phyloP scores from a whole-genome alignment of 2,888 invertebrate genomes.

The Acrobasis suavella region DNA sequence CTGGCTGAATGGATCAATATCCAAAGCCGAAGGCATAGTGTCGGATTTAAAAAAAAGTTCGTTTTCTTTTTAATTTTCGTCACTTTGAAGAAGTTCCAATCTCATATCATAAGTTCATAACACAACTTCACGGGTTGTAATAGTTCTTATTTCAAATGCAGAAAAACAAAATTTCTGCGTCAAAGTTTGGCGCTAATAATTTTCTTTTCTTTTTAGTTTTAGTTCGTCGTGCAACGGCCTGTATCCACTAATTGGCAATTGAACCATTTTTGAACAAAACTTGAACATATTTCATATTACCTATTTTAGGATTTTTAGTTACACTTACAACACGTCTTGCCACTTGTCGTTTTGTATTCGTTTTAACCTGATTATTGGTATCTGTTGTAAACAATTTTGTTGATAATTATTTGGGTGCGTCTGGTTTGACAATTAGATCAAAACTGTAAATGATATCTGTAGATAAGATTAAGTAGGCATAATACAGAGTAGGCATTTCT shows the following conservation, averaged over 20 bases:
- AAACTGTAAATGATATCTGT: conserved; percentile 48
- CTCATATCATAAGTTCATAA: no score
- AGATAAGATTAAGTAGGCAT: conserved; percentile 50
- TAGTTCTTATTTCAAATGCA: not conserved
- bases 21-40: conserved; percentile 68
- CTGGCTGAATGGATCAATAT: conserved; percentile 68
- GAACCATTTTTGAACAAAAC: conserved; percentile 11
- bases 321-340: conserved; percentile 32
- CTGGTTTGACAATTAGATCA: conserved; percentile 57
- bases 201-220: conserved; percentile 3
- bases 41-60: conserved; percentile 25
- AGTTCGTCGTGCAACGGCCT: not conserved
- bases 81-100: not conserved
- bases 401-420: conserved; percentile 57
- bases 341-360: conserved; percentile 36
- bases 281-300: conserved; percentile 3
- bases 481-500: conserved; percentile 1
- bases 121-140: no score
- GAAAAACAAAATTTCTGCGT: not conserved
- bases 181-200: not conserved
- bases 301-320: not conserved
- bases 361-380: conserved; percentile 46
- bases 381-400: conserved; percentile 50
- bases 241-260: conserved; percentile 1
- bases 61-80: conserved; percentile 21